Conservation (phyloP, 2,888 invertebrate species). For the Unio pictorum region DNA sequence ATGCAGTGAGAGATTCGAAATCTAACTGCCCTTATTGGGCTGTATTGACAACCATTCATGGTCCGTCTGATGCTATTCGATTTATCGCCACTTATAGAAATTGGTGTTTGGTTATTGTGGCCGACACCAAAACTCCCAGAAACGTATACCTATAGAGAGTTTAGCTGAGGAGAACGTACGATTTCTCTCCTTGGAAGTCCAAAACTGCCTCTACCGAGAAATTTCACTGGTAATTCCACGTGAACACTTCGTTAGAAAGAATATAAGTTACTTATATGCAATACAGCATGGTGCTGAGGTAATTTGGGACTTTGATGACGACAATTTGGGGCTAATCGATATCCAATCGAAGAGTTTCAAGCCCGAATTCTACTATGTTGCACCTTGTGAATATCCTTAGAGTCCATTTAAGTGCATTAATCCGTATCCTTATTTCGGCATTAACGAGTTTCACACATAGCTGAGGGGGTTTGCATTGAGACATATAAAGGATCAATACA, state of each 20-base stretch:
- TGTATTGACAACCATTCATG: constrained; percentile 9
- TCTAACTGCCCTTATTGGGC: constrained; percentile 2
- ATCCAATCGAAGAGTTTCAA: too few relatives aligned
- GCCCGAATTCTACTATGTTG: too few relatives aligned
- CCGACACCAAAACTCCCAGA: constrained; percentile 2
- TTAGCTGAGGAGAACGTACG: not conserved
- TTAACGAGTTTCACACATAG: constrained; percentile 10
- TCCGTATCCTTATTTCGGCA: constrained; percentile 19
- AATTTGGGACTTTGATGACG: constrained; percentile 24
- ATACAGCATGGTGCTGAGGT: constrained; percentile 12
- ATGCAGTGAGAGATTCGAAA: too few relatives aligned
- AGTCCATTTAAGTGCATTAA: constrained; percentile 7
- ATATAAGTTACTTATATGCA: constrained; percentile 22
- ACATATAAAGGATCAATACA: constrained; percentile 3
- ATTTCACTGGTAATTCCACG: constrained; percentile 9
- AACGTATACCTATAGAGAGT: not conserved
- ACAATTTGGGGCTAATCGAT: constrained; percentile 5
- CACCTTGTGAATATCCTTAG: too few relatives aligned
- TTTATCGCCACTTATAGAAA: not conserved
- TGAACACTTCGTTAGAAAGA: constrained; percentile 13
- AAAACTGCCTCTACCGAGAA: constrained; percentile 4
- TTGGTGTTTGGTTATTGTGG: constrained; percentile 12
- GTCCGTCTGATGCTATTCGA: constrained; percentile 8
- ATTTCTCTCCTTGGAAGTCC: constrained; percentile 8
- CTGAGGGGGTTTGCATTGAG: constrained; percentile 17